Base-by-base conservation (phyloP, 1,140 invertebrate genomes). In the Ips nitidus region DNA sequence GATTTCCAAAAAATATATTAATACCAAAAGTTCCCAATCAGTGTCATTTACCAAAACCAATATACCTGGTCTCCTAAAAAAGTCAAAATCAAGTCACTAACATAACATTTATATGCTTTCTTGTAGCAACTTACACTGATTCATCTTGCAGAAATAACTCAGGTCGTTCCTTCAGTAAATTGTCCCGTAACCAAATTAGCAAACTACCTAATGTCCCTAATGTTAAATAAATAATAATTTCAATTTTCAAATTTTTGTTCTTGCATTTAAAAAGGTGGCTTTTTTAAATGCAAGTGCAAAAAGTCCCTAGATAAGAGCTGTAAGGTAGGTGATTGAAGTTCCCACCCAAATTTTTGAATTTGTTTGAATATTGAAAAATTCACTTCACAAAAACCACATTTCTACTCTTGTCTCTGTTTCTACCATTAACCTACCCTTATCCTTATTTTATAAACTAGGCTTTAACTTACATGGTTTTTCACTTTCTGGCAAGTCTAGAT, bases 11-110 rank as follows among this genome's bases (percentile, higher is more conserved):
- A 2, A 42, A 40, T 6, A 45, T 8, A 1, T 60, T 52, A 82
- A 85, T 84, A 92, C 91, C 78, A 90, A 78, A 39, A 98, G 80
- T 82, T 98, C 94, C 95, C 95, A 98, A 80, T 98, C 95, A 1
- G 89, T 85, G 75, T 97, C 94, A 78, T 98, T 98, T 4, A 98
- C 86, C 2, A 98, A 80, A 2, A 98, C 94, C 43, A 98, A 81
- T 74, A 98, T 97, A 45, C 95, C 95, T 4, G 95, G 94, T 65
- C 95, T 84, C 38, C 94, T 94, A 62, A 78, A 86, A 73, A 59
- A 64, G 65, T 41, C 8, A 50, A 50, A 1, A 2, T 50, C 45
- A 50, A 39, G 4, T 8, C 50, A 47, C n/a, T 47, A 47, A n/a
- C 45, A 6, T 47, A 1, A n/a, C n/a, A 47, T 47, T 6, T 47